Base-by-base conservation (phyloP, 2,113 vertebrate species). In the Seriola aureovittata region DNA sequence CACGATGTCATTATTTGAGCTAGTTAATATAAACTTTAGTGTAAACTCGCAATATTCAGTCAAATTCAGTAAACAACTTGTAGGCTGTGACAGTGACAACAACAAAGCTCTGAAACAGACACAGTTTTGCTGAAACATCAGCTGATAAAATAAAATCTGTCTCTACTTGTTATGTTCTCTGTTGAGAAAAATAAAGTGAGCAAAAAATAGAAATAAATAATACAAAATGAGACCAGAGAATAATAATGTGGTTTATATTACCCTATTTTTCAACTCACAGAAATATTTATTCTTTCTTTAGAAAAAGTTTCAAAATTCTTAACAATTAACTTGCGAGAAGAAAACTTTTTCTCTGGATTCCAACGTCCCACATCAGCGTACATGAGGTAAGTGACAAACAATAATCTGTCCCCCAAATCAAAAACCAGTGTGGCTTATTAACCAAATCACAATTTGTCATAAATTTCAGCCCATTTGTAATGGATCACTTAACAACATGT, bases 391-490 rank as follows among this genome's bases (percentile, higher is more conserved):
- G 58, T 42, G 82, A 81, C 25, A 14, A 50, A 80, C 29, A 11
- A 42, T 46, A 38, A 38, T 16, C 29, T 34, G n/a, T 38, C 13
- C 48, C 16, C 8, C 8, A 25, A 40, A 75, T 73, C 19, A 74
- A 54, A 88, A 84, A 23, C 57, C 64, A 81, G 62, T 42, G 75
- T 25, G 55, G 68, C 88, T 93, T 84, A 91, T 95, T 94, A 92
- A 91, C 90, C 81, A 80, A 93, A 94, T 93, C 66, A 78, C 71
- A 86, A 92, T 93, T 92, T 88, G 86, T 92, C 89, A 92, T 95
- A 95, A 95, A 95, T 94, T 89, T 86, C 65, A 82, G 82, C 77
- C 82, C 87, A 78, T 92, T 88, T 93, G 92, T 92, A 90, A 84
- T 70, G 71, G 86, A 86, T 88, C 89, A 92, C 90, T 92, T 92